Percentiles rank a stretch among this genome's conserved stretches.
Evolutionary conservation across 1,140 invertebrate genomes (phyloP).

Genomic region (Drosophila seguyi): DNA sequence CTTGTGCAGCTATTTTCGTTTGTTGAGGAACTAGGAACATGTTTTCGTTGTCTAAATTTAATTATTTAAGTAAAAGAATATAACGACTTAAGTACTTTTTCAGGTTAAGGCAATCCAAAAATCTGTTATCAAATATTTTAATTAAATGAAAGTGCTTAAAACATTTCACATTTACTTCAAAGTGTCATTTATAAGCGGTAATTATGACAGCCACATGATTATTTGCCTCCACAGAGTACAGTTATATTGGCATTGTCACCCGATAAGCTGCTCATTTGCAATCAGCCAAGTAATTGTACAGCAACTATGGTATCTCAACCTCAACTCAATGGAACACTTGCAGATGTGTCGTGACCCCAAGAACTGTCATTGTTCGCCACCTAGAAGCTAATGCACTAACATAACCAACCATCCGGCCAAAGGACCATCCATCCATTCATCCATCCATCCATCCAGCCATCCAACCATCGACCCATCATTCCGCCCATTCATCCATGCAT

Average conservation of each 20-base stretch:
- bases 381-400: conserved; percentile 37
- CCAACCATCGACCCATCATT: conserved; percentile 27
- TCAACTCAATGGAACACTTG: conserved; percentile 2
- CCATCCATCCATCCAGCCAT: conserved; percentile 1
- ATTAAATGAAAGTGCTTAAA: neutral
- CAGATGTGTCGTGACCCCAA: conserved; percentile 37
- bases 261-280: conserved; percentile 2
- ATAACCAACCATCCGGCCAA: conserved; percentile 32
- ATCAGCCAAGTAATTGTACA: conserved; percentile 24
- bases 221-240: neutral
- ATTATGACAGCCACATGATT: neutral
- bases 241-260: conserved; percentile 1
- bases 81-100: neutral
- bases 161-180: neutral
- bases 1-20: neutral
- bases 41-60: neutral
- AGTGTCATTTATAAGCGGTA: neutral
- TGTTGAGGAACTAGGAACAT: neutral
- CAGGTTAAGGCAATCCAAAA: neutral
- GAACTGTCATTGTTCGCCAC: conserved; percentile 24
- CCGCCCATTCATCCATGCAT: conserved; percentile 21
- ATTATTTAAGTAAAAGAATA: neutral
- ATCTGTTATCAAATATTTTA: too few species aligned
- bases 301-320: neutral
- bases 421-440: conserved; percentile 10